Conservation (phyloP, 2,113 vertebrate species). For the Sakesphorus luctuosus region DNA sequence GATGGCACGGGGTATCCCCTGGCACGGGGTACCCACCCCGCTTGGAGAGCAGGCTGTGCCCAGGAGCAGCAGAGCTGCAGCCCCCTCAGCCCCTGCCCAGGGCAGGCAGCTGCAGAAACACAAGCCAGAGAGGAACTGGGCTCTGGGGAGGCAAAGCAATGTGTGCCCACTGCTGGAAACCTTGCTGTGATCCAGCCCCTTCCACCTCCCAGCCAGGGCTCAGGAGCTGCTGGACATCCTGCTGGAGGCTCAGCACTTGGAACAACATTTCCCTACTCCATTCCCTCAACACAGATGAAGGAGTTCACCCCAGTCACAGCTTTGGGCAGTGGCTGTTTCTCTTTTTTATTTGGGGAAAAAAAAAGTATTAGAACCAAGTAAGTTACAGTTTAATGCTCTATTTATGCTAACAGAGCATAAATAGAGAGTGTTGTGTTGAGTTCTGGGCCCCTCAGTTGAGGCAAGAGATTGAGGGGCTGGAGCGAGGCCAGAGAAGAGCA, state of each 20-base stretch:
- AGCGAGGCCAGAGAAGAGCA: too few relatives aligned
- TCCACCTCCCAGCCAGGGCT: accelerated
- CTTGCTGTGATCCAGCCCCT: background rate
- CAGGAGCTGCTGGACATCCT: background rate
- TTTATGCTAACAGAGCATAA: background rate
- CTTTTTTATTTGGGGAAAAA: background rate
- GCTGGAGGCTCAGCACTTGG: background rate
- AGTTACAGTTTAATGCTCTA: background rate
- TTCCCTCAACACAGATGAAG: background rate
- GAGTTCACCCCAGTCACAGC: background rate
- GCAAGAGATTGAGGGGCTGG: too few relatives aligned
- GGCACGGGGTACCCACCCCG: background rate
- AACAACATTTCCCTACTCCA: background rate
- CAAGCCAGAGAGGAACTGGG: background rate
- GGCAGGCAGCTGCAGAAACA: background rate
- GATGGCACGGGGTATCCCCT: accelerated
- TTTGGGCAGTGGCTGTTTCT: background rate
- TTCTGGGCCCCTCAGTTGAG: too few relatives aligned
- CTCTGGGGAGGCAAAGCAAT: background rate
- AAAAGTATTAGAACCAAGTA: background rate
- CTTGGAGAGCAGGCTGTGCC: background rate
- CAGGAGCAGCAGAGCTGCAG: background rate
- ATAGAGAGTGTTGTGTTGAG: too few relatives aligned
- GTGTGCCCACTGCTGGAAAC: background rate
- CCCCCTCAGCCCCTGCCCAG: background rate